A percentile compares a stretch with the other conserved stretches of the same genome.
Conservation (phyloP, 2,888 invertebrate species). For the Thera britannica region DNA sequence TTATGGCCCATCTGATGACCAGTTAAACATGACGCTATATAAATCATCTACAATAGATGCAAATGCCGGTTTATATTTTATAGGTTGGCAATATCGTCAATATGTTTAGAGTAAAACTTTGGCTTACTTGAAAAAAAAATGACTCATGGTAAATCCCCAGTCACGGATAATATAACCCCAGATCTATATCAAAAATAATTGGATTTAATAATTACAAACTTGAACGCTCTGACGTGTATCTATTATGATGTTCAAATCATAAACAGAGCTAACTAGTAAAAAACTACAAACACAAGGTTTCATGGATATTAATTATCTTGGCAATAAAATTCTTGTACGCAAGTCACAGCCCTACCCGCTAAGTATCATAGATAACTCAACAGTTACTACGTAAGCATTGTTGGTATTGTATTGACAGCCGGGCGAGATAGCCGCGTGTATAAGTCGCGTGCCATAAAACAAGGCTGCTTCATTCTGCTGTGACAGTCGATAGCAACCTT, state of each 20-base stretch:
- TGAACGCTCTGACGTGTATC: no score
- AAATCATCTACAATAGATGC: no score
- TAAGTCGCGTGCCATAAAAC: conserved; percentile 72
- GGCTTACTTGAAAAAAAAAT: no score
- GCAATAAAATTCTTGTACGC: background rate
- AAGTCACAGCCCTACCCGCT: conserved; percentile 12
- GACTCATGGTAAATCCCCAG: no score
- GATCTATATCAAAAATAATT: no score
- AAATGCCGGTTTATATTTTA: no score
- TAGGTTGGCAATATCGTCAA: no score
- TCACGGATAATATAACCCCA: no score
- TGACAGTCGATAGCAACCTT: conserved; percentile 76
- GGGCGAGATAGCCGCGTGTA: conserved; percentile 43
- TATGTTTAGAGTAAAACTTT: no score
- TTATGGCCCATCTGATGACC: no score
- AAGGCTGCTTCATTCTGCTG: conserved; percentile 62
- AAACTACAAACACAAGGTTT: background rate
- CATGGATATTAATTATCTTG: background rate
- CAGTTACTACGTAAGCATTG: conserved; percentile 23
- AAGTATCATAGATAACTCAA: conserved; percentile 13
- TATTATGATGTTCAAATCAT: background rate
- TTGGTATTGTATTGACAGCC: conserved; percentile 26
- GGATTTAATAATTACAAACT: no score
- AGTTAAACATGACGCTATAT: no score
- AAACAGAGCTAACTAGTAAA: background rate